Evolutionary conservation across 2,888 invertebrate genomes (phyloP).

Genomic region (Nebria brevicollis): DNA sequence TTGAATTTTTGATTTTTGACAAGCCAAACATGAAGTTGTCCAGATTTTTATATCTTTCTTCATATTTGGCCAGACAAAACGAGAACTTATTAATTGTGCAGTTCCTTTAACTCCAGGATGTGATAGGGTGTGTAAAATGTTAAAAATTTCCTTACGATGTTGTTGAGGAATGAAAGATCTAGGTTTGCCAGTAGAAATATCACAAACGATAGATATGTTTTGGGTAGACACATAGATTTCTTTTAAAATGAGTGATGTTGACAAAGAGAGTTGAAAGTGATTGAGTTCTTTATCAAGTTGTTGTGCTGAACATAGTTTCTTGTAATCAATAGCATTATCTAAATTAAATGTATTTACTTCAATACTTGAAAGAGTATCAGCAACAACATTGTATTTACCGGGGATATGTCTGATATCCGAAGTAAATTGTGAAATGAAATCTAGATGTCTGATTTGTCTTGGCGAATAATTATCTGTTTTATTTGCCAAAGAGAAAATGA

Average conservation of each 20-base stretch:
- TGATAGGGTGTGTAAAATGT: neutral
- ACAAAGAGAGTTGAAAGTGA: no score
- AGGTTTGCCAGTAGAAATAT: no score
- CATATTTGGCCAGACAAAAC: neutral
- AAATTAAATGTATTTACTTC: neutral
- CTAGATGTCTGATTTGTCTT: constrained; percentile 38
- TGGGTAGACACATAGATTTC: no score
- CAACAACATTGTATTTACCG: constrained; percentile 14
- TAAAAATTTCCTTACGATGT: no score
- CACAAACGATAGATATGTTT: no score
- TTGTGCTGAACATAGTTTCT: no score
- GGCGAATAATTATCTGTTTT: constrained; percentile 53
- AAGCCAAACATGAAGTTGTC: constrained; percentile 54
- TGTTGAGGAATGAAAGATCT: no score
- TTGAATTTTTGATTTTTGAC: constrained; percentile 51
- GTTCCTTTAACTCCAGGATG: constrained; percentile 4
- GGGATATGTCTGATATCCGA: constrained; percentile 19
- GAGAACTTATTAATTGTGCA: neutral
- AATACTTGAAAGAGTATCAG: constrained; percentile 7
- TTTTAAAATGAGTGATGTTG: no score
- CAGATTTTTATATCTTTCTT: constrained; percentile 52
- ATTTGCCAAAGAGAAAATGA: constrained; percentile 53
- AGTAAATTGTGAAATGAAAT: constrained; percentile 21
- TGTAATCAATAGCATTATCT: neutral
- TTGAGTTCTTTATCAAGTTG: no score